These are phyloP conservation scores for Acleris holmiana DNA, from an alignment of 2,888 invertebrate species.

Conservation along the genomic window DNA sequence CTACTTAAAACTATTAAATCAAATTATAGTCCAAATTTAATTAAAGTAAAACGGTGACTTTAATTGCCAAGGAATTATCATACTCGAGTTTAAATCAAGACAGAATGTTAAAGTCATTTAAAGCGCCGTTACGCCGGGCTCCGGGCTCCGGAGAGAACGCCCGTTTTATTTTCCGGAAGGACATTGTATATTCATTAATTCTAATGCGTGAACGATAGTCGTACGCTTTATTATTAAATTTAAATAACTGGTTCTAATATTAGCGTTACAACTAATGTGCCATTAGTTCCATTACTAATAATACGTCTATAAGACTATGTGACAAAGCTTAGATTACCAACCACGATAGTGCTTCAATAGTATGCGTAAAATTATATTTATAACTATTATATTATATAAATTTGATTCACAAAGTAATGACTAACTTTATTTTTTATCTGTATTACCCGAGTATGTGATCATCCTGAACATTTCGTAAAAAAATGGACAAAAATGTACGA, in stretches of 20 bases:
- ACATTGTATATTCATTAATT: constrained; percentile 55
- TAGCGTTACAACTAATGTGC: constrained; percentile 37
- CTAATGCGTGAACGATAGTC: constrained; percentile 49
- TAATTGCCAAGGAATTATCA: constrained; percentile 26
- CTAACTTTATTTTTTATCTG: too few species aligned
- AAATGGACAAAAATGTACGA: too few species aligned
- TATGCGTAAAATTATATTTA: too few species aligned
- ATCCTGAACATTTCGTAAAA: too few species aligned
- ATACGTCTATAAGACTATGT: too few species aligned
- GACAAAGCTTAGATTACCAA: too few species aligned
- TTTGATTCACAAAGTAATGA: too few species aligned
- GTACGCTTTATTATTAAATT: constrained; percentile 48
- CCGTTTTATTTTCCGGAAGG: constrained; percentile 57
- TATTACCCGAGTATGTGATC: too few species aligned
- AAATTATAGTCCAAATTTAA: constrained; percentile 24
- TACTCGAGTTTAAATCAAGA: constrained; percentile 16
- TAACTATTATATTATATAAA: too few species aligned
- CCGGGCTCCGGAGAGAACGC: constrained; percentile 25
- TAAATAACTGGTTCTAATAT: constrained; percentile 49
- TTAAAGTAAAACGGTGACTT: constrained; percentile 22
- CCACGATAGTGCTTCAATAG: too few species aligned
- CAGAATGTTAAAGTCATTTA: constrained; percentile 18
- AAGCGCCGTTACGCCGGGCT: constrained; percentile 25
- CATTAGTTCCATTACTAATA: constrained; percentile 18
- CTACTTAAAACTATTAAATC: constrained; percentile 17